These are phyloP conservation scores for Xiphophorus hellerii DNA, from an alignment of 2,113 vertebrate genomes.

Conservation along the genomic window DNA sequence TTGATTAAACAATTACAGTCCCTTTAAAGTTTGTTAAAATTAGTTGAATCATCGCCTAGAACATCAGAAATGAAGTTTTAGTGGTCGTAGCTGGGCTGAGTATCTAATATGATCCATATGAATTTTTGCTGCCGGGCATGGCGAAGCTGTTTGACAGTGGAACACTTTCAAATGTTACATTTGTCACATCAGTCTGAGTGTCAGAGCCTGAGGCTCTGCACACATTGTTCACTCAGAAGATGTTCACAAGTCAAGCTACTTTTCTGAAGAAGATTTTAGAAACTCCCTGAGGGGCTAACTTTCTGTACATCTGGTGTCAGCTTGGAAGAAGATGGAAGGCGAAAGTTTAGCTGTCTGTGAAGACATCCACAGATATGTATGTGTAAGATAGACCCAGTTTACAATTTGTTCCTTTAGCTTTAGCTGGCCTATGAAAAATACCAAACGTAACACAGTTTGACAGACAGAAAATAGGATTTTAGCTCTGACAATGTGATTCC, in stretches of 20 bases:
- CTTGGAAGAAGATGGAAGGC: background rate
- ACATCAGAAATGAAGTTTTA: constrained; percentile 13
- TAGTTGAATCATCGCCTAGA: background rate
- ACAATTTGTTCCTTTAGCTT: background rate
- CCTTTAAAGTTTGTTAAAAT: background rate
- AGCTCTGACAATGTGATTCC: background rate
- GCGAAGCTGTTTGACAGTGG: background rate
- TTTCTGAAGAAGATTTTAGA: constrained; percentile 2
- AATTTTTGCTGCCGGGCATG: constrained; percentile 16
- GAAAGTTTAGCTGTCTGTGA: background rate
- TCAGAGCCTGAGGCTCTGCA: background rate
- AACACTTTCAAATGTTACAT: constrained; percentile 3
- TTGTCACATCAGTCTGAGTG: constrained; percentile 6
- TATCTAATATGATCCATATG: constrained; percentile 15
- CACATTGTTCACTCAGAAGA: constrained; percentile 9
- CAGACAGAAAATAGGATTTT: background rate
- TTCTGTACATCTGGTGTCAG: background rate
- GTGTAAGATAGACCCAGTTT: background rate
- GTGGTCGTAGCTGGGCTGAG: background rate
- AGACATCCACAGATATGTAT: background rate
- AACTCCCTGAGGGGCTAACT: background rate
- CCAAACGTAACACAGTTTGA: background rate
- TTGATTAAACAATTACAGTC: background rate
- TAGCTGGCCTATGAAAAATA: background rate
- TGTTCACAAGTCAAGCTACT: constrained; percentile 8